These are phyloP conservation scores for Bombycilla garrulus DNA, from an alignment of 2,113 vertebrate genomes.

Conservation along the genomic window DNA sequence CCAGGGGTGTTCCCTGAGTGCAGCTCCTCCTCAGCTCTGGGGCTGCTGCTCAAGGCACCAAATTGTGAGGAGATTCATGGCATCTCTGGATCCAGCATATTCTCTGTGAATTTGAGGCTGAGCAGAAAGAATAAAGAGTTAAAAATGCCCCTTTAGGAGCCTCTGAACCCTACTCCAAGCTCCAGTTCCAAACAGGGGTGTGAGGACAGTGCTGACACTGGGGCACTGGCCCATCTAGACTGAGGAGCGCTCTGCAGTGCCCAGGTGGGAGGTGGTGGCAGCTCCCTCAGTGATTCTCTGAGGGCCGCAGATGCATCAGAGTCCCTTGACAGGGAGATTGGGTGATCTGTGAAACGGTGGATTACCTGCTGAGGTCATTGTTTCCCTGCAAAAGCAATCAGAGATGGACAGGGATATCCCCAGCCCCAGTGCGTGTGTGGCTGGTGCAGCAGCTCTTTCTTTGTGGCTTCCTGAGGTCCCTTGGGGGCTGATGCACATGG, in stretches of 20 bases:
- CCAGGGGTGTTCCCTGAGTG: neutral
- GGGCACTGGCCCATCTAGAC: neutral
- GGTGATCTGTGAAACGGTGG: neutral
- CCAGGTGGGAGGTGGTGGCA: neutral
- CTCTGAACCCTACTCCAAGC: neutral
- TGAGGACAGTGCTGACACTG: neutral
- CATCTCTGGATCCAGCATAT: neutral
- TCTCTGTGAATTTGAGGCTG: neutral
- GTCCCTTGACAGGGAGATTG: neutral
- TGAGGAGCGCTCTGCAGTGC: neutral
- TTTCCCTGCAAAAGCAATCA: neutral
- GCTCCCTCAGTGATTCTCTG: fast-evolving
- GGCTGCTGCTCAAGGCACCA: neutral
- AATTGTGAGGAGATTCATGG: neutral
- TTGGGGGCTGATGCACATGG: neutral
- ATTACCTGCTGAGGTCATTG: neutral
- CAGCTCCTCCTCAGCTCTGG: neutral
- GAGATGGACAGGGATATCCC: neutral
- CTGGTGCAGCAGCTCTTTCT: neutral
- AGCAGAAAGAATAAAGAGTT: neutral
- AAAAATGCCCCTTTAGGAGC: neutral
- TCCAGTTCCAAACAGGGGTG: neutral
- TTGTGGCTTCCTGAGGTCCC: neutral
- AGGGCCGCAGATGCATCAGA: neutral
- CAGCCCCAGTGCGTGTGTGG: neutral